phyloP scores from a whole-genome alignment of 1,140 invertebrate genomes.

The Drosophila simulans region DNA sequence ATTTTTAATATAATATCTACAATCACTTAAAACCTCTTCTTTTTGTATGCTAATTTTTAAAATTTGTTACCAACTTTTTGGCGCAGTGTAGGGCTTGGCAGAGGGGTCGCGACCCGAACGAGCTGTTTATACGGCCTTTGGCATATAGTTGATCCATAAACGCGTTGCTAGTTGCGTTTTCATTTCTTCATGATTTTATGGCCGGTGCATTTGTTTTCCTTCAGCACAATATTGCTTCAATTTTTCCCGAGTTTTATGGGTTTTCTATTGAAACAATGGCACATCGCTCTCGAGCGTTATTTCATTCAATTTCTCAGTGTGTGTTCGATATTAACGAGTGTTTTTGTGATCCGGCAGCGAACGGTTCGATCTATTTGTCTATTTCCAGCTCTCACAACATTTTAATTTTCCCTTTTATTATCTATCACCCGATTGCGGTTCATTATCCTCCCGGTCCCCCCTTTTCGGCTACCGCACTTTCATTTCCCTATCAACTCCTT shows the following conservation, averaged over 20 bases:
- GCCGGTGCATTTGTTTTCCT: constrained; percentile 67
- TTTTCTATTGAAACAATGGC: constrained; percentile 78
- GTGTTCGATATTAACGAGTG: constrained; percentile 65
- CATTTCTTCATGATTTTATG: constrained; percentile 67
- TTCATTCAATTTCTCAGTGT: constrained; percentile 34
- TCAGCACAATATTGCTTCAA: constrained; percentile 67
- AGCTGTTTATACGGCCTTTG: constrained; percentile 4
- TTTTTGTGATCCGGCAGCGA: constrained; percentile 24
- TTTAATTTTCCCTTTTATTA: constrained; percentile 64
- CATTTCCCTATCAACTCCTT: constrained; percentile 47
- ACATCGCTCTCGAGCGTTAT: constrained; percentile 13
- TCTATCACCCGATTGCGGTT: constrained; percentile 66
- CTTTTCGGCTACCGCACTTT: constrained; percentile 41
- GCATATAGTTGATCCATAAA: constrained; percentile 49
- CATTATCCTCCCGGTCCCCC: constrained; percentile 38
- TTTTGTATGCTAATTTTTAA: no score
- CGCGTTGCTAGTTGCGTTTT: constrained; percentile 37
- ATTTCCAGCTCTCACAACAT: constrained; percentile 57
- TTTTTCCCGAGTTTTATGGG: constrained; percentile 73
- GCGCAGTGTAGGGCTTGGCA: constrained; percentile 7
- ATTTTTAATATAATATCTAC: no score
- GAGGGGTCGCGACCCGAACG: constrained; percentile 24
- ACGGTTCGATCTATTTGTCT: constrained; percentile 50
- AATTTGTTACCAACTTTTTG: background rate
- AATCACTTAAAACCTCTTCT: no score